Percentiles rank a stretch among this genome's conserved stretches.
phyloP scores from a whole-genome alignment of 1,140 invertebrate species.

The Hormaphis cornu region DNA sequence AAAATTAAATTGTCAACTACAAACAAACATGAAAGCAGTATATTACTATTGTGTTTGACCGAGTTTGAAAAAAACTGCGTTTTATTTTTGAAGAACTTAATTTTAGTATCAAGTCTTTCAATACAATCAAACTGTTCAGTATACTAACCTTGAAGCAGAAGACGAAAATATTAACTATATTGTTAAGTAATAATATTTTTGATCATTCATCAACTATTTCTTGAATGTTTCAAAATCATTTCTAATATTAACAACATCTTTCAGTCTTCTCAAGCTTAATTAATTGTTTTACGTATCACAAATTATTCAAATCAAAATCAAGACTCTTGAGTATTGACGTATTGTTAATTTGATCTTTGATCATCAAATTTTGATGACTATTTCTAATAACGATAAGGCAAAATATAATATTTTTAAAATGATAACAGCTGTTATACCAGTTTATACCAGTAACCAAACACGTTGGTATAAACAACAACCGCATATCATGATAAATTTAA shows the following conservation, averaged over 20 bases:
- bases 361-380: too few relatives aligned
- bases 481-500: too few relatives aligned
- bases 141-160: constrained; percentile 18
- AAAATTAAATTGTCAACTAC: background rate
- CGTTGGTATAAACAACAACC: too few relatives aligned
- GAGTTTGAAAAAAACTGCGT: constrained; percentile 15
- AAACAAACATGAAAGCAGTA: background rate
- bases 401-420: too few relatives aligned
- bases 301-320: background rate
- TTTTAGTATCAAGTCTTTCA: background rate
- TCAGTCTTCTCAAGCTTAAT: too few relatives aligned
- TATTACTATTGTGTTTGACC: background rate
- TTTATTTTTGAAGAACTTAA: constrained; percentile 7
- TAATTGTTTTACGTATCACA: constrained; percentile 1
- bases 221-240: constrained; percentile 7
- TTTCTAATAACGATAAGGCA: too few relatives aligned
- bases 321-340: too few relatives aligned
- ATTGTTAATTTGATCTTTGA: too few relatives aligned
- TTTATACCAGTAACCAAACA: too few relatives aligned
- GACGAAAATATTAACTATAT: background rate
- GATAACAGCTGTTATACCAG: too few relatives aligned
- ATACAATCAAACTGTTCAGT: background rate
- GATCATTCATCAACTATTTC: constrained; percentile 14
- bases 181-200: background rate
- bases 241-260: background rate